A percentile compares a stretch with the other conserved stretches of the same genome.
Evolutionary conservation across 2,797 vertebrate species (phyloP).

Genomic region (Eidolon dupreanum): DNA sequence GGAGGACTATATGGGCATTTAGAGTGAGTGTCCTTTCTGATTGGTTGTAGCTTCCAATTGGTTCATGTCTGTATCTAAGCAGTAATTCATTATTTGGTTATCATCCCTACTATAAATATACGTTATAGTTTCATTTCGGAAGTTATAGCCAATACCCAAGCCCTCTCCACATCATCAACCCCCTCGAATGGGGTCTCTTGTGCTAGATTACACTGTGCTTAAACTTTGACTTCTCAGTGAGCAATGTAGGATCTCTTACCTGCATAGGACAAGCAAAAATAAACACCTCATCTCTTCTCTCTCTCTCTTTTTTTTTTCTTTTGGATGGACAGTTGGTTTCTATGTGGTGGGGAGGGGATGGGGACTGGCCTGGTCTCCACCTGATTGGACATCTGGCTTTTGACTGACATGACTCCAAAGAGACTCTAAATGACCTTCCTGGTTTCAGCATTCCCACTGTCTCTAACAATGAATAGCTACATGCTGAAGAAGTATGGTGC

Average conservation of each 20-base stretch:
- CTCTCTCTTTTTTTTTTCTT: background rate
- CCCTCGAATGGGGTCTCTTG: background rate
- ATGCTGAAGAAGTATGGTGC: background rate
- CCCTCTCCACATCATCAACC: background rate
- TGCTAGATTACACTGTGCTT: background rate
- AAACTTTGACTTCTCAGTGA: background rate
- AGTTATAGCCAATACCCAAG: background rate
- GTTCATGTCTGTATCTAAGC: background rate
- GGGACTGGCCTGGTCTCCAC: background rate
- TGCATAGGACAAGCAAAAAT: background rate
- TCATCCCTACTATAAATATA: background rate
- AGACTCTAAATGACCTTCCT: background rate
- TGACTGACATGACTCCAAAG: background rate
- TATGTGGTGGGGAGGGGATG: background rate
- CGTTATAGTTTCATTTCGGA: background rate
- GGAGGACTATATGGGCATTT: background rate
- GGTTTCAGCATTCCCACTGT: conserved; percentile 12
- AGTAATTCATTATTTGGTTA: background rate
- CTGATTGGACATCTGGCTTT: background rate
- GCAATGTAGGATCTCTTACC: background rate
- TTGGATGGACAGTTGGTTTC: background rate
- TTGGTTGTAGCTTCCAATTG: background rate
- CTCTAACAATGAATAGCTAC: conserved; percentile 52
- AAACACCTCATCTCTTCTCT: background rate
- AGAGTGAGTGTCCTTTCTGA: background rate